Evolutionary conservation across 1,140 invertebrate species (phyloP).

Genomic region (Cheumatopsyche charites): DNA sequence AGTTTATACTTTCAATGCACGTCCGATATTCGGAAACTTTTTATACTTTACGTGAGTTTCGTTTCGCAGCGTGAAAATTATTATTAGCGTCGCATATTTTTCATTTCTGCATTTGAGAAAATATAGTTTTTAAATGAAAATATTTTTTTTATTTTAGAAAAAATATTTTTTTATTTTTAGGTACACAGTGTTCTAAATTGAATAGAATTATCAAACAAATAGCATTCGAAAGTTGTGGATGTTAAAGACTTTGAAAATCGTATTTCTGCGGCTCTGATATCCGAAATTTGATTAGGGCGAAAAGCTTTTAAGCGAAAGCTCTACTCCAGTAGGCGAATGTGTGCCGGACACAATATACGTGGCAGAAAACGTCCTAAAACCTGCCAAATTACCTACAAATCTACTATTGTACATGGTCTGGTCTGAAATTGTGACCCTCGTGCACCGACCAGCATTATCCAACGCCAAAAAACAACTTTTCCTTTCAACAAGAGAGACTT

Average conservation of each 20-base stretch:
- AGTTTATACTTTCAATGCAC: constrained; percentile 29
- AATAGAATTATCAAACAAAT: no score
- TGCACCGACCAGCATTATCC: constrained; percentile 32
- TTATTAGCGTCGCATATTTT: background rate
- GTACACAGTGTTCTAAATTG: background rate
- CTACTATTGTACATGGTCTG: constrained; percentile 10
- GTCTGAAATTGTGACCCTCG: background rate
- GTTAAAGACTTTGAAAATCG: constrained; percentile 23
- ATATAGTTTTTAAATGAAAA: background rate
- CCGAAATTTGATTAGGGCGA: constrained; percentile 43
- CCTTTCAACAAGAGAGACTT: constrained; percentile 26
- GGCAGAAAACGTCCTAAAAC: constrained; percentile 5
- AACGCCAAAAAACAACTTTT: constrained; percentile 30
- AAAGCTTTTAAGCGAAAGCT: constrained; percentile 45
- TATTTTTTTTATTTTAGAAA: background rate
- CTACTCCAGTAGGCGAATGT: background rate
- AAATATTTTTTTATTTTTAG: background rate
- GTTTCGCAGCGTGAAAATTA: background rate
- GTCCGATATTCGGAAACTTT: constrained; percentile 19
- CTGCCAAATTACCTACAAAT: constrained; percentile 33
- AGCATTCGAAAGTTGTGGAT: background rate
- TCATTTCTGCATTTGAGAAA: background rate
- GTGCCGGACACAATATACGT: constrained; percentile 7
- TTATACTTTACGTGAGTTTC: constrained; percentile 29
- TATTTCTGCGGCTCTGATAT: constrained; percentile 17